Conservation (phyloP, 2,113 vertebrate genomes). For the Lates calcarifer region DNA sequence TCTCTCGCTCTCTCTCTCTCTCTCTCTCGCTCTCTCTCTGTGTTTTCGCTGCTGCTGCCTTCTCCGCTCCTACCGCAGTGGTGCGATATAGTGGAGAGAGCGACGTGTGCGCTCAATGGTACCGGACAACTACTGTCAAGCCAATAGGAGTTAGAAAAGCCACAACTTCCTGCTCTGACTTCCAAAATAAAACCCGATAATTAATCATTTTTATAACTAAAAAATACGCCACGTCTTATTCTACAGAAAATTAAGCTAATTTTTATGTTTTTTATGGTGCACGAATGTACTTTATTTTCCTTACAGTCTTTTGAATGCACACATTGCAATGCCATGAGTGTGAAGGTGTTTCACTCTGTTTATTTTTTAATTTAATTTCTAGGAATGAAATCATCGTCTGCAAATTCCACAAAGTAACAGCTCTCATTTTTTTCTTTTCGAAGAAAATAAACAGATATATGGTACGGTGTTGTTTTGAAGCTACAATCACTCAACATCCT, state of each 20-base stretch:
- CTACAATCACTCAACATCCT: background rate
- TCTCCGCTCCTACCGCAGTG: conserved; percentile 81
- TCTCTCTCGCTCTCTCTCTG: background rate
- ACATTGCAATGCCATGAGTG: background rate
- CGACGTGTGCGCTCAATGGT: conserved; percentile 68
- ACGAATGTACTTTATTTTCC: background rate
- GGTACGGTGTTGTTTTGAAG: conserved; percentile 21
- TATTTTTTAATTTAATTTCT: no score
- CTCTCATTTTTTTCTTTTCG: no score
- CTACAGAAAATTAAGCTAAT: background rate
- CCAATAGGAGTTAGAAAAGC: accelerated
- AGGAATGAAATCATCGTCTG: no score
- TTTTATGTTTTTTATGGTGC: background rate
- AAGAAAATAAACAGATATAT: no score
- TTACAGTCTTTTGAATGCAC: background rate
- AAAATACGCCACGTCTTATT: background rate
- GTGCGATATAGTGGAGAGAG: conserved; percentile 74
- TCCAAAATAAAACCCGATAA: conserved; percentile 50
- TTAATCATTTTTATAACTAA: accelerated
- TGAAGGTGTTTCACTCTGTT: background rate
- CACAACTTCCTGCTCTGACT: conserved; percentile 15
- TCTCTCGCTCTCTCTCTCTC: background rate
- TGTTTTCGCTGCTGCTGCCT: conserved; percentile 23
- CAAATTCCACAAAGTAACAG: no score
- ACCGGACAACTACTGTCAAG: conserved; percentile 57